Conservation (phyloP, 2,113 vertebrate genomes). For the Todiramphus chloris region DNA sequence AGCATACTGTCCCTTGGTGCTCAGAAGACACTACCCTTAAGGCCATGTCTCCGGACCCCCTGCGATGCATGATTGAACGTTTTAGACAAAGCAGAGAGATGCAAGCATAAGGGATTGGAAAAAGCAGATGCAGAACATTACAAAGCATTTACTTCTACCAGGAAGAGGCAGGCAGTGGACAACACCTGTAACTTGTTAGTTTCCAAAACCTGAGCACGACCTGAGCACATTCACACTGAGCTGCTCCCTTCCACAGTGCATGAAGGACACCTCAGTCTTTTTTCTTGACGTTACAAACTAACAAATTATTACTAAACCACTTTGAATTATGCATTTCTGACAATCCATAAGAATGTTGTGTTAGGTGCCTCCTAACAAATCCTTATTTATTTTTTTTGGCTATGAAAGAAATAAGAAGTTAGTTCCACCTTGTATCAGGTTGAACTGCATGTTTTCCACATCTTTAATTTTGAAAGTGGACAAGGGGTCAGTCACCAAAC, state of each 20-base stretch:
- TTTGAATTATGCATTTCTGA: background rate
- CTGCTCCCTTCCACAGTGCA: background rate
- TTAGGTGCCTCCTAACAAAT: fast-evolving
- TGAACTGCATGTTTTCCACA: background rate
- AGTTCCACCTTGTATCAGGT: background rate
- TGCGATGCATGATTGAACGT: background rate
- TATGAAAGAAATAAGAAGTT: background rate
- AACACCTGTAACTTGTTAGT: background rate
- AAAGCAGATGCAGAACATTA: background rate
- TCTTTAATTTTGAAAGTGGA: background rate
- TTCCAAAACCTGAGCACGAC: background rate
- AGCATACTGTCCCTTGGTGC: fast-evolving
- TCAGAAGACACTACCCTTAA: background rate
- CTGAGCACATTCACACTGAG: background rate
- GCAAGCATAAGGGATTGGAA: background rate
- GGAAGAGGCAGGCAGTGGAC: background rate
- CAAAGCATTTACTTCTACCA: background rate
- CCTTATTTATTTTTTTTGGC: background rate
- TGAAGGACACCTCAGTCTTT: background rate
- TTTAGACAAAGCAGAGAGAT: background rate
- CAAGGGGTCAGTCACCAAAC: background rate
- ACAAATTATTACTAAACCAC: background rate
- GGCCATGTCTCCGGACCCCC: background rate
- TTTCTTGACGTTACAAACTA: background rate
- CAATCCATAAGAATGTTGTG: background rate